Evolutionary conservation across 2,888 invertebrate genomes (phyloP), one percentile per base, ranked within the genome.

Genomic region (Penaeus monodon): DNA sequence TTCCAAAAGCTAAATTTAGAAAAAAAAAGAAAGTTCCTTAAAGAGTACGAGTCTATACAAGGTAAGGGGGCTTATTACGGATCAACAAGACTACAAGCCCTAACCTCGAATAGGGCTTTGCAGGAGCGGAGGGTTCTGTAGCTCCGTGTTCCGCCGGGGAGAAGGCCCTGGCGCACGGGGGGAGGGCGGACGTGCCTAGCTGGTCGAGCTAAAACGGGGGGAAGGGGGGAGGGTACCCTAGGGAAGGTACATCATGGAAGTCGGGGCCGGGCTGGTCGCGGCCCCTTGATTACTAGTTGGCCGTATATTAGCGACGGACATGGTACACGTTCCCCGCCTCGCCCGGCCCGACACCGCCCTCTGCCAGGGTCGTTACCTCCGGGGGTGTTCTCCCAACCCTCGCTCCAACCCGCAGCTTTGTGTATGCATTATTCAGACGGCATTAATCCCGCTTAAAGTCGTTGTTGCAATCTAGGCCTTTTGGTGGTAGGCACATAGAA

Each of bases 281-380:
- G 81, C 81, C 76, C 85, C 81, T 81, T 85, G 85, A 85, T 81
- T 81, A 81, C 73, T 73, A 80, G 81, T 64, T 14, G 65, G 64
- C 80, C 85, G 85, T 85, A 85, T 85, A 85, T 85, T 85, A 85
- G 81, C 49, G 76, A 70, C 85, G 65, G 85, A 81, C 85, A 85
- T 77, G 85, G 76, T 81, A 81, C 85, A 85, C 65, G 76, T 57
- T 74, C 85, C 81, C 66, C 76, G 78, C 78, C 77, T 65, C n/a
- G 64, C 65, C 74, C 63, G 27, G 22, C 33, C 74, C 10, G 20
- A 65, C 76, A 63, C 73, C n/a, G 64, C 73, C 63, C 27, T 29
- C 66, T 73, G 57, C 63, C 79, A 38, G 64, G 73, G 68, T 38
- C 64, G 14, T 22, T 33, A 38, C 38, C 80, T 33, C 79, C 79